A percentile compares a stretch with the other conserved stretches of the same genome.
Conservation (phyloP, 2,888 invertebrate genomes). For the Graphium colonna region DNA sequence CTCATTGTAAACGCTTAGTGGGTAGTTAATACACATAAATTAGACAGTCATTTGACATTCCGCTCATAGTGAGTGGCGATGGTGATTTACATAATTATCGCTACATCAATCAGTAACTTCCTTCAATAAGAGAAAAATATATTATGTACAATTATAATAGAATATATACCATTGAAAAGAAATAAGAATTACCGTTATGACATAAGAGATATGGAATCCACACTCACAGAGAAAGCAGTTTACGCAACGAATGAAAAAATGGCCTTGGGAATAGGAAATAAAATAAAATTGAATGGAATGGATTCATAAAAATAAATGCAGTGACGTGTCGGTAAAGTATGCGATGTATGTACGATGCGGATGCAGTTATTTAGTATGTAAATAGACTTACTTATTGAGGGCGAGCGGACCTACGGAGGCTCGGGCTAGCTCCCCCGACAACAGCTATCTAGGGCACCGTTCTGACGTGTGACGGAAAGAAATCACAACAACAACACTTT, state of each 20-base stretch:
- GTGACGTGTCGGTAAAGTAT: constrained; percentile 62
- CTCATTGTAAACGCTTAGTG: constrained; percentile 8
- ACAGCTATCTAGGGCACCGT: constrained; percentile 66
- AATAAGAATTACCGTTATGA: constrained; percentile 2
- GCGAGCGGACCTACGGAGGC: constrained; percentile 56
- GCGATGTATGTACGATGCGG: constrained; percentile 33
- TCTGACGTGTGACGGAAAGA: constrained; percentile 59
- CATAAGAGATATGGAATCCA: not conserved
- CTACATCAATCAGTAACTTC: constrained; percentile 13
- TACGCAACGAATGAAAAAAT: not conserved
- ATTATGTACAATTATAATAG: too few species aligned
- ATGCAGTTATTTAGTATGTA: constrained; percentile 59
- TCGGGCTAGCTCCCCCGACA: constrained; percentile 56
- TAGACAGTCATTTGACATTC: constrained; percentile 19
- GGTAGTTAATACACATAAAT: constrained; percentile 16
- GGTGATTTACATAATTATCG: constrained; percentile 21
- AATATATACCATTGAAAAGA: too few species aligned
- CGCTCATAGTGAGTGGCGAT: not conserved
- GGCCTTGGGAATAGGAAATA: not conserved
- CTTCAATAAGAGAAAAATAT: constrained; percentile 2
- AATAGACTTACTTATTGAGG: constrained; percentile 69
- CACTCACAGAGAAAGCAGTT: not conserved
- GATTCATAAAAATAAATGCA: constrained; percentile 41
- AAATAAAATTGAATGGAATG: not conserved
- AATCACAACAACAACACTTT: constrained; percentile 73